These are phyloP conservation scores for Bujurquina vittata DNA, from an alignment of 2,113 vertebrate species.

Conservation along the genomic window DNA sequence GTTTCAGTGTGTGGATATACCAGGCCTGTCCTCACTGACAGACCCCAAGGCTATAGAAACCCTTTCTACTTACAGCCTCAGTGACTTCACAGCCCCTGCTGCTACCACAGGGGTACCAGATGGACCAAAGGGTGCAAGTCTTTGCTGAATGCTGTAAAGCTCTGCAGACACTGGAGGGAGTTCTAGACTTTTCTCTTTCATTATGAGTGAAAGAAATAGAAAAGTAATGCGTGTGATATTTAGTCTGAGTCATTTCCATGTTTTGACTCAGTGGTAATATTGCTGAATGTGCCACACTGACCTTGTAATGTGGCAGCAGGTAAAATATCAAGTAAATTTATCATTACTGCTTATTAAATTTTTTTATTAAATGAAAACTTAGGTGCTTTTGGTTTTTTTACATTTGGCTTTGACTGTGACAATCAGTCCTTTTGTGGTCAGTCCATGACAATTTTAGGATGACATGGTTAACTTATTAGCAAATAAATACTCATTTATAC, in stretches of 20 bases:
- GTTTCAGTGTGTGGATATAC: slow-evolving; percentile 8
- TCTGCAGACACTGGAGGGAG: slow-evolving; percentile 69
- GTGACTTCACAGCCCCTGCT: slow-evolving; percentile 33
- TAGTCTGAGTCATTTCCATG: neutral
- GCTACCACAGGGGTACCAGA: slow-evolving; percentile 33
- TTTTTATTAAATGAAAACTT: too few relatives aligned
- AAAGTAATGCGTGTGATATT: neutral
- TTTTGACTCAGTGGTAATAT: neutral
- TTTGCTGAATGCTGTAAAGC: slow-evolving; percentile 35
- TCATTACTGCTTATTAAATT: neutral
- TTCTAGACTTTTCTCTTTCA: slow-evolving; percentile 27
- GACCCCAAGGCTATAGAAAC: neutral
- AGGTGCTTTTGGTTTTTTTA: too few relatives aligned
- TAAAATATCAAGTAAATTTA: neutral
- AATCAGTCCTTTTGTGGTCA: too few relatives aligned
- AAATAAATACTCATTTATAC: neutral
- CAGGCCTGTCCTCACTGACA: slow-evolving; percentile 35
- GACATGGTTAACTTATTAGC: neutral
- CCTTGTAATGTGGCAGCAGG: neutral
- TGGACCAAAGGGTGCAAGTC: slow-evolving; percentile 12
- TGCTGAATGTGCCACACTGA: neutral
- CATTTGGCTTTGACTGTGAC: too few relatives aligned
- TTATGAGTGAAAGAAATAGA: neutral
- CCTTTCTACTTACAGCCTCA: slow-evolving; percentile 22
- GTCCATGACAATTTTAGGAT: neutral